Evolutionary conservation across 2,888 invertebrate genomes (phyloP).

Genomic region (Yponomeuta cagnagella): DNA sequence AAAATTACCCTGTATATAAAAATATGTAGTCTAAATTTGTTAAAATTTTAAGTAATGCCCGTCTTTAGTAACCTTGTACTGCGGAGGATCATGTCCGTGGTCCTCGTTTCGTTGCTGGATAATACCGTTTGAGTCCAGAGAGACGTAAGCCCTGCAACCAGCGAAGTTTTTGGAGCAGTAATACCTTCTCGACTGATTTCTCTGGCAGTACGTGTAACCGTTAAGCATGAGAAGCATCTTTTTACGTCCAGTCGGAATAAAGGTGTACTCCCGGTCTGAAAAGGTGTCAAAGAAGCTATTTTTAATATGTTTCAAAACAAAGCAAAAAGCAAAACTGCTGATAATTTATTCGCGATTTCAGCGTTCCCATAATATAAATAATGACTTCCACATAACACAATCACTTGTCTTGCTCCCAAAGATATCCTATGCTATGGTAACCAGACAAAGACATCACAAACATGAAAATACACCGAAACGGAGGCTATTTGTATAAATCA

Average conservation of each 20-base stretch:
- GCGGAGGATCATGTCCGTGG: background rate
- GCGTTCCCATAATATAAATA: too few relatives aligned
- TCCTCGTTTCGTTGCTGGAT: background rate
- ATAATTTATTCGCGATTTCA: too few relatives aligned
- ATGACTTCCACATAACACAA: too few relatives aligned
- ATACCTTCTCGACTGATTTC: background rate
- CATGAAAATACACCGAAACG: too few relatives aligned
- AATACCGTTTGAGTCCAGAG: background rate
- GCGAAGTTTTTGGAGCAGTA: slow-evolving; percentile 4
- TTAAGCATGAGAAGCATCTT: background rate
- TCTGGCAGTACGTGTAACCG: background rate
- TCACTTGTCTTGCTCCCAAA: too few relatives aligned
- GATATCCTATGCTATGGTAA: too few relatives aligned
- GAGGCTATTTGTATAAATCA: too few relatives aligned
- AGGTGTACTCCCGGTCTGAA: background rate
- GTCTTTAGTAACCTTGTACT: background rate
- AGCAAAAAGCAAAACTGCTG: too few relatives aligned
- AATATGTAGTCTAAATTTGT: background rate
- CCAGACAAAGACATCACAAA: too few relatives aligned
- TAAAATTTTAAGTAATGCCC: background rate
- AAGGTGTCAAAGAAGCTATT: background rate
- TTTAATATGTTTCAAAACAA: background rate
- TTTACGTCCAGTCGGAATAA: background rate
- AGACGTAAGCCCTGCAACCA: background rate
- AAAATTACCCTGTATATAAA: background rate